Percentiles rank a stretch among this genome's conserved stretches.
Conservation (phyloP, 1,140 invertebrate genomes). For the Colletes latitarsis region DNA sequence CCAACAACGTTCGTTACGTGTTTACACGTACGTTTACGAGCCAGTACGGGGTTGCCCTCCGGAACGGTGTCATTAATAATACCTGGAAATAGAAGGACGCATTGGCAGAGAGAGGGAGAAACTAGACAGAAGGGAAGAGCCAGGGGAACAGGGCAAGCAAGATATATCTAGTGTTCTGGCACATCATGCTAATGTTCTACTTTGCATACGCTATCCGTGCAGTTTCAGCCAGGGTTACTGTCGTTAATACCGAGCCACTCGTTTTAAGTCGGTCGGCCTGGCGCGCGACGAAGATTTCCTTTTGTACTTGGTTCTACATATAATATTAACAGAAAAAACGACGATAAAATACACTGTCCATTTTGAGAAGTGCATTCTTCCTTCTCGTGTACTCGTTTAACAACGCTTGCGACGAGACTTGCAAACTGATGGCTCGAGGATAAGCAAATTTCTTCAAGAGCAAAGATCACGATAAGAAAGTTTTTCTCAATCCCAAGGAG, state of each 20-base stretch:
- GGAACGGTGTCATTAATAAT: conserved; percentile 60
- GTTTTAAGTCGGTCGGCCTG: conserved; percentile 35
- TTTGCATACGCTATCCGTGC: conserved; percentile 46
- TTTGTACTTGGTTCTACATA: neutral
- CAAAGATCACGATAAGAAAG: too few relatives aligned
- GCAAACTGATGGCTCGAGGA: neutral
- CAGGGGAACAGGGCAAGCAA: neutral
- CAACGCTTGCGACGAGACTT: too few relatives aligned
- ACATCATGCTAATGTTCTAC: conserved; percentile 53
- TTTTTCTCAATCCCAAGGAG: too few relatives aligned
- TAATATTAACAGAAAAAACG: neutral
- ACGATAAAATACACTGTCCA: neutral
- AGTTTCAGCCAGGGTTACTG: conserved; percentile 40
- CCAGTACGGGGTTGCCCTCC: conserved; percentile 15
- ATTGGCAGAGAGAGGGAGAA: conserved; percentile 16
- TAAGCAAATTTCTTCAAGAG: too few relatives aligned
- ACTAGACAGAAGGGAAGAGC: conserved; percentile 19
- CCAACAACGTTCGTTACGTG: conserved; percentile 12
- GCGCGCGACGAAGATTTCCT: conserved; percentile 47
- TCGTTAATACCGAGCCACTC: conserved; percentile 49
- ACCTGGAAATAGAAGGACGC: neutral
- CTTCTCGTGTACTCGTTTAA: neutral
- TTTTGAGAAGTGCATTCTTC: neutral
- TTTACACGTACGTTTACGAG: conserved; percentile 18
- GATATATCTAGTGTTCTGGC: conserved; percentile 49